Base-by-base conservation (phyloP, 2,113 vertebrate genomes). In the Sisor rabdophorus region DNA sequence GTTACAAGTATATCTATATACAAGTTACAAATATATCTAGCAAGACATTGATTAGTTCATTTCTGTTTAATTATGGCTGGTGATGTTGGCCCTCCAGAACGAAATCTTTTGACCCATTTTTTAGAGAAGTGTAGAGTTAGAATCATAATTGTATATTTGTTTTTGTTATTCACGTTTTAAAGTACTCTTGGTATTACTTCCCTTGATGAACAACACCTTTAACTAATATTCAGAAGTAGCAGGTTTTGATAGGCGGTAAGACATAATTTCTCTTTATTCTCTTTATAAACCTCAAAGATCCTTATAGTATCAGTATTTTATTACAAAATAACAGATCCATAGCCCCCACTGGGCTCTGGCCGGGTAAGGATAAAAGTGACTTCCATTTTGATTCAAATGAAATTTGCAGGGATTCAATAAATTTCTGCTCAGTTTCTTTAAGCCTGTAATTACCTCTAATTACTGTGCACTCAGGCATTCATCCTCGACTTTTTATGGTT, bases 371-470 rank as follows among this genome's bases (percentile, higher is more conserved):
- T 30, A 50, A 74, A 50, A 74, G 47, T 48, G 56, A 44, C 30
- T 24, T 74, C 30, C 58, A 48, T 74, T 52, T 48, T 61, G 24
- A 74, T 48, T 60, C 40, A 48, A 60, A 47, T 47, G 36, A 17
- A 47, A 58, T 55, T 44, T 1, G 10, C 24, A 74, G 55, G 48
- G 40, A 30, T 44, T 48, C 56, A 60, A 6, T 2, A 26, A 74
- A 44, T 44, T 44, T 32, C 68, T 30, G 68, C 68, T 71, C 30
- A 3, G 68, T 71, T 71, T 36, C 50, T 50, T 17, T 36, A 71
- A 71, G 68, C 50, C 48, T 71, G 55, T 71, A 36, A 71, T 71
- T 28, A n/a, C 28, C 69, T 55, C 69, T 71, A 71, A 71, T 71
- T 52, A 55, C 30, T 8, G 12, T 3, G 13, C 52, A 36, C 52